Percentiles rank a stretch among this genome's conserved stretches.
Evolutionary conservation across 1,140 invertebrate genomes (phyloP).

Genomic region (Procambarus virginalis): DNA sequence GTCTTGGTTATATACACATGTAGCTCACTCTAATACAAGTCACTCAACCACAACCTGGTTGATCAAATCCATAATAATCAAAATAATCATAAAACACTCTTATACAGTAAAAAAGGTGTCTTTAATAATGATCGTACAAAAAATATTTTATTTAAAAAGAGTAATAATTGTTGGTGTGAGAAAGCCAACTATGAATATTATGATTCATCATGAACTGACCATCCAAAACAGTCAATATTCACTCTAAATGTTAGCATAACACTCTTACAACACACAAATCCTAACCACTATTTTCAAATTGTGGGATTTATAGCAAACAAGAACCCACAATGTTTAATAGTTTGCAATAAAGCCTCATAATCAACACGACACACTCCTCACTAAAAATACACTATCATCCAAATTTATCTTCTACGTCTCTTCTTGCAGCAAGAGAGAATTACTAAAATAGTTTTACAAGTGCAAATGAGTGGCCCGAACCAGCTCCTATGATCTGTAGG

Average conservation of each 20-base stretch:
- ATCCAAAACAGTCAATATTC: background rate
- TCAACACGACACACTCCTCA: background rate
- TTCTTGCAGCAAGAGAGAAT: conserved; percentile 1
- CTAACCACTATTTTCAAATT: background rate
- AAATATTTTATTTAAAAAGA: background rate
- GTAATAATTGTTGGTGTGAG: background rate
- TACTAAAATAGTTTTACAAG: conserved; percentile 58
- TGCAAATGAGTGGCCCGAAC: conserved; percentile 69
- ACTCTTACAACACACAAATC: background rate
- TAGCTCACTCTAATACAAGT: background rate
- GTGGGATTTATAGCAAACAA: background rate
- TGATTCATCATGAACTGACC: background rate
- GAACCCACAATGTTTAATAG: background rate
- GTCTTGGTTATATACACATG: background rate
- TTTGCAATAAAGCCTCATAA: background rate
- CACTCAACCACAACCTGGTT: background rate
- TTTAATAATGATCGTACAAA: background rate
- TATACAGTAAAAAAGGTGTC: no score
- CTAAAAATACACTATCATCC: background rate
- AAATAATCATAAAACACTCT: background rate
- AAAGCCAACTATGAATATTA: background rate
- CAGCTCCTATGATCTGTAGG: conserved; percentile 58
- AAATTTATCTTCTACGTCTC: background rate
- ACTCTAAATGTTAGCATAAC: background rate
- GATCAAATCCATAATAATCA: background rate